These are phyloP conservation scores for Elaphurus davidianus DNA, from an alignment of 2,113 vertebrate genomes.

Conservation along the genomic window DNA sequence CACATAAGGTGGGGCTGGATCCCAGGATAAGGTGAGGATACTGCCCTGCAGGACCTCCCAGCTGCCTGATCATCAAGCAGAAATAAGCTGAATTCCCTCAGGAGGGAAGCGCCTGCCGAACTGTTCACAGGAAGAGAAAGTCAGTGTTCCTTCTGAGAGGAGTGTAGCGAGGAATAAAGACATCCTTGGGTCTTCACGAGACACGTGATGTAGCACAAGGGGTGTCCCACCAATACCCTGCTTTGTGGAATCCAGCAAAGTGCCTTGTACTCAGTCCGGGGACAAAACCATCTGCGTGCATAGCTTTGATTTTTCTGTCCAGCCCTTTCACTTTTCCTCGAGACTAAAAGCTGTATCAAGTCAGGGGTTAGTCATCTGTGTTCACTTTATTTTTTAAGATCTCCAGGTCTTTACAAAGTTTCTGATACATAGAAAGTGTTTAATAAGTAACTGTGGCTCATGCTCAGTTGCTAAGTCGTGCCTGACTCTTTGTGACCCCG, in stretches of 20 bases:
- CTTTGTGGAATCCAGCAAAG: not conserved
- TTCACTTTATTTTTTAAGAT: not conserved
- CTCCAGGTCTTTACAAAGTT: not conserved
- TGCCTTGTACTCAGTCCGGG: not conserved
- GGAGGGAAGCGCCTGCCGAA: not conserved
- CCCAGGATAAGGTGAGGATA: not conserved
- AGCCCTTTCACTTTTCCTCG: not conserved
- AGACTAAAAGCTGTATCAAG: not conserved
- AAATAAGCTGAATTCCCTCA: not conserved
- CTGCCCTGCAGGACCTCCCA: not conserved
- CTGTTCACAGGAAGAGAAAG: not conserved
- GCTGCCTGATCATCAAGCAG: not conserved
- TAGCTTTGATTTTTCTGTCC: not conserved
- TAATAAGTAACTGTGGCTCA: not conserved
- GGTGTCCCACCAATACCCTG: not conserved
- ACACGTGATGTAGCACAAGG: not conserved
- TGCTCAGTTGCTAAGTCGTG: not conserved
- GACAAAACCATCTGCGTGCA: not conserved
- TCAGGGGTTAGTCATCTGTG: not conserved
- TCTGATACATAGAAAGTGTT: not conserved
- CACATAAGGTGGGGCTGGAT: not conserved
- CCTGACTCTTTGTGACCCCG: not conserved
- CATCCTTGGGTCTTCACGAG: not conserved
- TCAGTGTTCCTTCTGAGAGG: not conserved
- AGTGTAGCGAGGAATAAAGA: not conserved